Conservation (phyloP, 1,140 invertebrate genomes). For the Lamellibrachia luymesi region DNA sequence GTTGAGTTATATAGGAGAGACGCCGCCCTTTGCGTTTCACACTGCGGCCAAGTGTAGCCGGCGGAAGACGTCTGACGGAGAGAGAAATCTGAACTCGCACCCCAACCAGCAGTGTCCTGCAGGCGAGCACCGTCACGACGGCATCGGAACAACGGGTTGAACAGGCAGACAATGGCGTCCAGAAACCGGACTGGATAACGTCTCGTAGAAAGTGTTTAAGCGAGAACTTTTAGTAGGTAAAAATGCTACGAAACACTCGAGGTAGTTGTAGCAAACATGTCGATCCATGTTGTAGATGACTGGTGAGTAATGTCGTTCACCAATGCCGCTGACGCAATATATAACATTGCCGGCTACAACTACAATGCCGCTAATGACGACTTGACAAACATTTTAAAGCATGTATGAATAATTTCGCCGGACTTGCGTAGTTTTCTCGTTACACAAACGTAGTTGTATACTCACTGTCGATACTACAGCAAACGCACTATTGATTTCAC, state of each 20-base stretch:
- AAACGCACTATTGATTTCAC: too few relatives aligned
- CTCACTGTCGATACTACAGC: not conserved
- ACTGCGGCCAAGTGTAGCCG: not conserved
- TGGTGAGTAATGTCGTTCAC: not conserved
- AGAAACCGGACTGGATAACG: not conserved
- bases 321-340: too few relatives aligned
- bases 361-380: not conserved
- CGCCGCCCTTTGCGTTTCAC: not conserved
- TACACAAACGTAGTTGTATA: not conserved
- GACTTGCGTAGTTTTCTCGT: not conserved
- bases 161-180: not conserved
- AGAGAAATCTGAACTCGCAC: too few relatives aligned
- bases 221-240: not conserved
- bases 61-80: not conserved
- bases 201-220: not conserved
- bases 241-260: not conserved
- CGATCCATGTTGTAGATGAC: not conserved
- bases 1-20: constrained; percentile 1
- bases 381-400: not conserved
- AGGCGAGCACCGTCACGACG: not conserved
- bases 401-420: not conserved
- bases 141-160: not conserved
- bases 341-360: too few relatives aligned
- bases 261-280: not conserved
- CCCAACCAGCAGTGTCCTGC: too few relatives aligned